A percentile compares a stretch with the other conserved stretches of the same genome.
Conservation (phyloP, 2,797 vertebrate species). For the Pipistrellus kuhlii region DNA sequence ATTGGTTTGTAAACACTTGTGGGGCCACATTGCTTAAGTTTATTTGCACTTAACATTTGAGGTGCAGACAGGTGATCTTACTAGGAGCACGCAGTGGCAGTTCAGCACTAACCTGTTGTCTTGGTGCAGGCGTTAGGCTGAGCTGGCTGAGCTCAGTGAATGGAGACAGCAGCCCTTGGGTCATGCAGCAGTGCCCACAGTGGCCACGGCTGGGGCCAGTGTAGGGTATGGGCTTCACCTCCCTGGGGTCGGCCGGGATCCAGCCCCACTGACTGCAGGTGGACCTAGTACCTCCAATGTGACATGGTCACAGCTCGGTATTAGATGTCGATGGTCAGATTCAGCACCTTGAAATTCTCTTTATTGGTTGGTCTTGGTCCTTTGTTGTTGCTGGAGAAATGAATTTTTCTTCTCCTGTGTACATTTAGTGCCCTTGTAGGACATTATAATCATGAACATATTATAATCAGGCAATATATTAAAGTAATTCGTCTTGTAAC, state of each 20-base stretch:
- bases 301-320: accelerated
- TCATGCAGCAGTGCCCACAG: neutral
- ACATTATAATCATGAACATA: neutral
- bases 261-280: accelerated
- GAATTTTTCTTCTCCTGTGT: neutral
- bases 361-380: neutral
- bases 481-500: neutral
- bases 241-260: accelerated
- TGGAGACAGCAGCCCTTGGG: neutral
- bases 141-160: neutral
- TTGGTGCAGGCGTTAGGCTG: neutral
- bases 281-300: accelerated
- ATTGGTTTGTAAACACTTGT: neutral
- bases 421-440: neutral
- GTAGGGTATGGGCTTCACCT: accelerated
- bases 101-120: no score
- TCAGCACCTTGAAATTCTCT: neutral
- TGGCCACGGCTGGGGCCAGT: neutral
- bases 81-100: accelerated
- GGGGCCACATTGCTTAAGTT: accelerated
- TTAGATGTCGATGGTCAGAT: neutral
- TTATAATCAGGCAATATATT: no score
- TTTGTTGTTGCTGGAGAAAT: neutral
- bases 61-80: accelerated
- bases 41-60: accelerated